Conservation (phyloP, 92 coral and sea anemone genomes). For the Zoanthus sansibaricus region DNA sequence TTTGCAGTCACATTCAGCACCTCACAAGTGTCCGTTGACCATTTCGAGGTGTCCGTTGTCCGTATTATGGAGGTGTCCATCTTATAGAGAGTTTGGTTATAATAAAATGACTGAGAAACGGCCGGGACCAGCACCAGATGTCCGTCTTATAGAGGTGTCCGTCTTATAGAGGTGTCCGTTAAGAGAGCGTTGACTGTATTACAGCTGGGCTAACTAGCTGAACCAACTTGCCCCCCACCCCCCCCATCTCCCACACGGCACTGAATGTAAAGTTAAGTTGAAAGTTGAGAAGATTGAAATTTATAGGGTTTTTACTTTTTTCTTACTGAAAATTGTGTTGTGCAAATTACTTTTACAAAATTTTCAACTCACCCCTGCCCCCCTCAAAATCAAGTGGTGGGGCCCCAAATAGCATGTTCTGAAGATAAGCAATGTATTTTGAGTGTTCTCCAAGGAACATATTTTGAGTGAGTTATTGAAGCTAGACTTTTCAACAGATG, state of each 20-base stretch:
- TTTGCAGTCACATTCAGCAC: too few species aligned
- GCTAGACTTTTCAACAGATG: constrained; percentile 13
- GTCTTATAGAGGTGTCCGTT: too few species aligned
- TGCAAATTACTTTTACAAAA: constrained; percentile 20
- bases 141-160: too few species aligned
- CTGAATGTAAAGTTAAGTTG: constrained; percentile 4
- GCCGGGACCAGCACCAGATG: too few species aligned
- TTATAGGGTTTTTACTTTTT: constrained; percentile 24
- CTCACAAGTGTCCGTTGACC: too few species aligned
- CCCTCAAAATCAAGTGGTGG: constrained; percentile 26
- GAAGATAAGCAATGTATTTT: constrained; percentile 26
- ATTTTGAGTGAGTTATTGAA: constrained; percentile 19
- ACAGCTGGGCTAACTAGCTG: constrained; percentile 27
- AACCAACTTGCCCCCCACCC: constrained; percentile 20
- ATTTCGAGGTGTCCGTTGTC: too few species aligned
- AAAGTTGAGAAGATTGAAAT: constrained; percentile 16
- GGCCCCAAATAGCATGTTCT: constrained; percentile 35
- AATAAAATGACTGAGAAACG: too few species aligned
- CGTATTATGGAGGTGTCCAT: too few species aligned
- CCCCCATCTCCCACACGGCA: background rate
- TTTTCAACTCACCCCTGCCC: constrained; percentile 14
- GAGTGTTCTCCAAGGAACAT: constrained; percentile 29
- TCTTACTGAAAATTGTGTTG: constrained; percentile 18
- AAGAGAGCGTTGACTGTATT: too few species aligned
- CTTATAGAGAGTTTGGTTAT: too few species aligned